Evolutionary conservation across 2,113 vertebrate species (phyloP), one percentile per base, ranked within the genome.

Genomic region (Oncorhynchus mykiss): DNA sequence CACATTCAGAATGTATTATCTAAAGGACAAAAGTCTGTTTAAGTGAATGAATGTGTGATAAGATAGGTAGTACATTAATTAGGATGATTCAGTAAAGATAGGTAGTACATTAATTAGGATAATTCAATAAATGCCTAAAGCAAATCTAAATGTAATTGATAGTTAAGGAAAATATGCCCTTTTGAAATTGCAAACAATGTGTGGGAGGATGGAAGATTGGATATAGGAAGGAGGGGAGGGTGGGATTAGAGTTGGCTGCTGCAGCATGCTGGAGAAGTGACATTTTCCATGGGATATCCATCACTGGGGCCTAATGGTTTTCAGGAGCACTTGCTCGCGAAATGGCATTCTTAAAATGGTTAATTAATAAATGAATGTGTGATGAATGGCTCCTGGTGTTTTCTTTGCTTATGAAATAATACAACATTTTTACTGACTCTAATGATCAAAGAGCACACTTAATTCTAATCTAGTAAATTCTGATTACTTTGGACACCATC

Each of bases 281-380:
- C 83, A 90, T 89, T 91, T 90, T 82, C 82, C 60, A 49, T 0
- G 0, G 75, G 81, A 85, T 84, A 92, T 89, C 82, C 74, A 90
- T 92, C 88, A 16, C 3, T 5, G 0, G 20, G 60, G 65, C 74
- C 82, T 86, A 90, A 87, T 90, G 85, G 87, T 64, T 77, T 90
- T 74, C 81, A 74, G 27, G 74, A 77, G 75, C 81, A 79, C 76
- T 86, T 77, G 70, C 82, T 74, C 68, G 59, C 77, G 48, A 85
- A 84, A 86, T 83, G 69, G 71, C 84, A 67, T 77, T 82, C 12
- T 82, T 81, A 73, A 78, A 85, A 88, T 83, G 85, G 73, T 84
- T 90, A 91, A 91, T 91, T 91, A 90, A 90, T 88, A 85, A 88
- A 81, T 83, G 81, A 83, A 89, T 72, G 67, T 73, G 74, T 82